Evolutionary conservation across 2,888 invertebrate genomes (phyloP).

Genomic region (Neoaliturus tenellus): DNA sequence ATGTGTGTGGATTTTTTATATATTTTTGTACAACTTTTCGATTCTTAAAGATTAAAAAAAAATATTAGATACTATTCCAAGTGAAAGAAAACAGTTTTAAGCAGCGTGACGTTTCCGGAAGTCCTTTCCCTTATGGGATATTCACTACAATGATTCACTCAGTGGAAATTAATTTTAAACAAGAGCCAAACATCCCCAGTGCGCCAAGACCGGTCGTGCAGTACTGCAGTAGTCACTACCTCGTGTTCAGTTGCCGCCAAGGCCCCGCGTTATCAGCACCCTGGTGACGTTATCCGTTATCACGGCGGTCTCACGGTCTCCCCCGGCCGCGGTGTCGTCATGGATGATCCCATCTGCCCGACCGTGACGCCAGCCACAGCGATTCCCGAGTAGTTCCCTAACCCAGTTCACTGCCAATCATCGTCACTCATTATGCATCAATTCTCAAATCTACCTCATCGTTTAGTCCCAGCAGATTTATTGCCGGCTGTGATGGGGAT

Average conservation of each 20-base stretch:
- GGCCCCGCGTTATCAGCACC: background rate
- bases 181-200: too few species aligned
- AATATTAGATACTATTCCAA: too few species aligned
- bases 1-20: too few species aligned
- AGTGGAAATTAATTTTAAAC: too few species aligned
- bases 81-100: too few species aligned
- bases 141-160: too few species aligned
- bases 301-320: background rate
- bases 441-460: background rate
- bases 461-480: background rate
- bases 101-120: too few species aligned
- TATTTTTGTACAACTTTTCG: too few species aligned
- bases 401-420: background rate
- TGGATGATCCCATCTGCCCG: background rate
- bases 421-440: background rate
- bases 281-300: background rate
- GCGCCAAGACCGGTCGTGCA: too few species aligned
- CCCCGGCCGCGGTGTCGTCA: background rate
- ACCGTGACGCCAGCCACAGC: background rate
- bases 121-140: too few species aligned
- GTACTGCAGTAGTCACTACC: too few species aligned
- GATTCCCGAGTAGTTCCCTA: background rate
- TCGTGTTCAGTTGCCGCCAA: background rate
- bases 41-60: too few species aligned
- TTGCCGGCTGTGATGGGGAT: background rate